phyloP scores from a whole-genome alignment of 2,888 invertebrate genomes.

The Unio pictorum region DNA sequence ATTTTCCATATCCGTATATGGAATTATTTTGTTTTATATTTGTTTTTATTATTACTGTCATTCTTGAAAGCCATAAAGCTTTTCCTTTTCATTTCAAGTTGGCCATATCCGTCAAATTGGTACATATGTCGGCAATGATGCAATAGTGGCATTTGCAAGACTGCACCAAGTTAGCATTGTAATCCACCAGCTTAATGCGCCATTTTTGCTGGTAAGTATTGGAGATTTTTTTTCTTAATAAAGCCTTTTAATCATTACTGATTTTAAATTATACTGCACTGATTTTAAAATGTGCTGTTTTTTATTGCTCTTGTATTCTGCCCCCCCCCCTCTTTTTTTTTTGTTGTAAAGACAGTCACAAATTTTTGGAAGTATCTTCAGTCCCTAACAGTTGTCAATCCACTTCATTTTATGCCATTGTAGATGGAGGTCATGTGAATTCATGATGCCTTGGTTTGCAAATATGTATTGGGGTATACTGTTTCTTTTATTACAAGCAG shows the following conservation, averaged over 20 bases:
- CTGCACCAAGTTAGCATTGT: constrained; percentile 72
- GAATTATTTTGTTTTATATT: no score
- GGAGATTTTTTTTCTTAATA: not conserved
- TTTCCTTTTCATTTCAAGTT: constrained; percentile 56
- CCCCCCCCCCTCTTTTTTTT: no score
- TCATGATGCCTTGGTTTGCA: no score
- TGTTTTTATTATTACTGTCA: no score
- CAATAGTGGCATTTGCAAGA: constrained; percentile 74
- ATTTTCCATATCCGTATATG: no score
- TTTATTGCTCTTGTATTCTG: not conserved
- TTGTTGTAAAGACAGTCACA: no score
- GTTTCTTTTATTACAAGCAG: no score
- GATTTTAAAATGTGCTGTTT: not conserved
- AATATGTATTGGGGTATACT: no score
- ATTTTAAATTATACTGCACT: not conserved
- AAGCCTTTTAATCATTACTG: not conserved
- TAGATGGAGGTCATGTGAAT: no score
- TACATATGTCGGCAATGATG: constrained; percentile 75
- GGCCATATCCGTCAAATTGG: constrained; percentile 71
- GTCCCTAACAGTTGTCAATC: no score
- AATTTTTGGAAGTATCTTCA: no score
- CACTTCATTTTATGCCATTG: no score
- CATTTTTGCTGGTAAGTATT: constrained; percentile 65
- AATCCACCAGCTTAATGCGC: constrained; percentile 73
- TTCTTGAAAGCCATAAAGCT: not conserved